phyloP scores from a whole-genome alignment of 2,113 vertebrate species.

The Dipodomys merriami region DNA sequence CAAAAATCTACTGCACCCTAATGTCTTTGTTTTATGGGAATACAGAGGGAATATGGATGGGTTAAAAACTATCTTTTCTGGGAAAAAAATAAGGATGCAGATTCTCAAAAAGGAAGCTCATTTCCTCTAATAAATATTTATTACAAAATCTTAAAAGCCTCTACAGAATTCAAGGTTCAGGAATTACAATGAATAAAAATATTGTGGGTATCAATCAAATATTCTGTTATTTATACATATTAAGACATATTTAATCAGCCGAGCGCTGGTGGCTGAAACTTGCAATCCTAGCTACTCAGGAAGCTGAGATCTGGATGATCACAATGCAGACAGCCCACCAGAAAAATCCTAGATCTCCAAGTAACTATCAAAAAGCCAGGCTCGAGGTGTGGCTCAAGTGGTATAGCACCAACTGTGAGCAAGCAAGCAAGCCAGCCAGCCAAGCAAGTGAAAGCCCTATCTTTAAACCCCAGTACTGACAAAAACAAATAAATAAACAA shows the following conservation, averaged over 20 bases:
- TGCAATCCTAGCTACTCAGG: no score
- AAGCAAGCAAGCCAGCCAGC: no score
- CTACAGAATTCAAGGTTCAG: slow-evolving; percentile 10
- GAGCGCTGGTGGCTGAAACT: no score
- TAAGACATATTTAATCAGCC: neutral
- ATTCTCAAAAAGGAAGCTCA: slow-evolving; percentile 38
- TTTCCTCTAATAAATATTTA: slow-evolving; percentile 51
- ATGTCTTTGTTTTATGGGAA: neutral
- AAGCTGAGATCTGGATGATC: no score
- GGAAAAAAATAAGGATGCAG: slow-evolving; percentile 33
- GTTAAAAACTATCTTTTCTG: slow-evolving; percentile 33
- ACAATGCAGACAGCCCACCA: no score
- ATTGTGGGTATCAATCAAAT: neutral
- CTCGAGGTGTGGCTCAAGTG: no score
- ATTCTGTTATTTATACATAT: slow-evolving; percentile 22
- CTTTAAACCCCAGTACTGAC: no score
- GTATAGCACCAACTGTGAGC: no score
- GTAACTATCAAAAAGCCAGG: no score
- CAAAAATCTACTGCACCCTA: neutral
- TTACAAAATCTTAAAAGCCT: neutral
- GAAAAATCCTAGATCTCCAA: no score
- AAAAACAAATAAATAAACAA: no score
- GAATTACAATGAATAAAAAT: slow-evolving; percentile 32
- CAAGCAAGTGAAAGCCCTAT: no score
- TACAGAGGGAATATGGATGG: neutral